Evolutionary conservation across 1,140 invertebrate genomes (phyloP).

Genomic region (Antheraea mylitta): DNA sequence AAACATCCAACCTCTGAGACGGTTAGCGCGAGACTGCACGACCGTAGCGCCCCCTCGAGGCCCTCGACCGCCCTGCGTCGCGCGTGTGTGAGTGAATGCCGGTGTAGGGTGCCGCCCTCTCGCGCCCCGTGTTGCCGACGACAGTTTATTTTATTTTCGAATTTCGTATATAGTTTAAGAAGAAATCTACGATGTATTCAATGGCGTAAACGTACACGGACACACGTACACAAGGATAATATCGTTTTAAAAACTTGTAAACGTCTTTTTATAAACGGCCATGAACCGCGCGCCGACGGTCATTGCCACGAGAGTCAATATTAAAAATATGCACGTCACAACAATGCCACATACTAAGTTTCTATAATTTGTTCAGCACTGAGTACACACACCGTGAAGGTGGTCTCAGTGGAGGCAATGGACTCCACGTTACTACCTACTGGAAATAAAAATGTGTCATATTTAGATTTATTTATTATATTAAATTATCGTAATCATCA

Average conservation of each 20-base stretch:
- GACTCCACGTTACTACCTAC: neutral
- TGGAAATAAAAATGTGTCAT: neutral
- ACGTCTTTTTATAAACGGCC: conserved; percentile 65
- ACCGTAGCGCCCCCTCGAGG: conserved; percentile 54
- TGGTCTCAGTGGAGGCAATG: neutral
- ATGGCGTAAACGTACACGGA: conserved; percentile 19
- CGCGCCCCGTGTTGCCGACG: conserved; percentile 44
- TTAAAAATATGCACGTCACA: conserved; percentile 68
- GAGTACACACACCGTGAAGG: neutral
- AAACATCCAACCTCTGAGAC: conserved; percentile 41
- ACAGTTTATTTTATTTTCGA: conserved; percentile 69
- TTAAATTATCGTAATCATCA: no score
- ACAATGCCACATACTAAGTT: conserved; percentile 16
- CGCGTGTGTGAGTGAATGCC: conserved; percentile 46
- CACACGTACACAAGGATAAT: conserved; percentile 27
- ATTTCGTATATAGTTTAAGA: conserved; percentile 26
- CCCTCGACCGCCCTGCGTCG: conserved; percentile 31
- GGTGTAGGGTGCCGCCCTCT: conserved; percentile 45
- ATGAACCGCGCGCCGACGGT: conserved; percentile 68
- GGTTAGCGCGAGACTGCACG: conserved; percentile 70
- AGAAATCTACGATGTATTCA: conserved; percentile 37
- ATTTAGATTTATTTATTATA: neutral
- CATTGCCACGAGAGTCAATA: conserved; percentile 72
- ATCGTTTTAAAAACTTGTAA: conserved; percentile 31
- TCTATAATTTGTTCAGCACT: conserved; percentile 6